Conservation (phyloP, 2,113 vertebrate species). For the Solea solea region DNA sequence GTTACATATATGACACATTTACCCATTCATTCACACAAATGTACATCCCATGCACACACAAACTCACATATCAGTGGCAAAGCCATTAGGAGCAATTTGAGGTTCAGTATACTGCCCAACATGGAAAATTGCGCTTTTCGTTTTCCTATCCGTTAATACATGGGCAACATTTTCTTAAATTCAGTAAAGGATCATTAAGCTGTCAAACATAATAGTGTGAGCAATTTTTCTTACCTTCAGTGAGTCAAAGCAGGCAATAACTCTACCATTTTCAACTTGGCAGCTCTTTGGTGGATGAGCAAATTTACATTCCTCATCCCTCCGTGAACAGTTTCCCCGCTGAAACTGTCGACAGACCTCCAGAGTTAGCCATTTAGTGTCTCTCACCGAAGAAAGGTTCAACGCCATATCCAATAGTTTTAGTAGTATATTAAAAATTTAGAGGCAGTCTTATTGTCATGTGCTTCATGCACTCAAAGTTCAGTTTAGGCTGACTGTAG, state of each 20-base stretch:
- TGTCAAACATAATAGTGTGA: constrained; percentile 30
- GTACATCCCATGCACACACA: too few species aligned
- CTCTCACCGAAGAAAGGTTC: constrained; percentile 92
- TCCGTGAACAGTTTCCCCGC: constrained; percentile 94
- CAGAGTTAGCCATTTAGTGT: constrained; percentile 96
- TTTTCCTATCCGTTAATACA: background rate
- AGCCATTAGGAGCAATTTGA: too few species aligned
- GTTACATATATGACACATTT: too few species aligned
- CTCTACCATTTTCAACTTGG: constrained; percentile 96
- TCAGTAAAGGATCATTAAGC: background rate
- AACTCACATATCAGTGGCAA: too few species aligned
- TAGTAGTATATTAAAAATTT: constrained; percentile 35
- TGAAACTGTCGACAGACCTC: constrained; percentile 98
- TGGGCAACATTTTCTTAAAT: background rate
- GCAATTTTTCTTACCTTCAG: constrained; percentile 89
- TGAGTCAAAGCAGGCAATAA: constrained; percentile 97
- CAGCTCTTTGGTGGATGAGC: constrained; percentile 98
- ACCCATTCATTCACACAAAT: too few species aligned
- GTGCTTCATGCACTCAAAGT: constrained; percentile 32
- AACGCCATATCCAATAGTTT: constrained; percentile 87
- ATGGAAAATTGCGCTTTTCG: background rate
- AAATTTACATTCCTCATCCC: constrained; percentile 98
- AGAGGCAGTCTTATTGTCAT: constrained; percentile 38
- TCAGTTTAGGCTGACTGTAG: constrained; percentile 11
- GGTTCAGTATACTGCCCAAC: background rate